Evolutionary conservation across 2,113 vertebrate genomes (phyloP).

Genomic region (Scalopus aquaticus): DNA sequence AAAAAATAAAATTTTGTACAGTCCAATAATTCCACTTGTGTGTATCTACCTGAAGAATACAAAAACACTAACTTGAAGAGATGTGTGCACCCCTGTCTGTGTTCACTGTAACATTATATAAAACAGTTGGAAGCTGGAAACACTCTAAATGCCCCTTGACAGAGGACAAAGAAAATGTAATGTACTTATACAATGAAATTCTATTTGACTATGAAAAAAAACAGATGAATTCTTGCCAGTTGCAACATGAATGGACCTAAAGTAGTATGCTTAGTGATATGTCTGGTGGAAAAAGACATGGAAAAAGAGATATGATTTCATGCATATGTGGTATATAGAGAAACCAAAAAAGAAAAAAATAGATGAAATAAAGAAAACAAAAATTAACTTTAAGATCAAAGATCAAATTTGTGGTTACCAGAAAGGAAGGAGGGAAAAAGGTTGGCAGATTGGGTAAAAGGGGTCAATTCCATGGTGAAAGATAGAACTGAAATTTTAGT

Average conservation of each 20-base stretch:
- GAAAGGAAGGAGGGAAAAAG: neutral
- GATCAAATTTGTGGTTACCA: neutral
- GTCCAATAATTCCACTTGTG: neutral
- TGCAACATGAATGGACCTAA: neutral
- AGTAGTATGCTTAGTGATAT: neutral
- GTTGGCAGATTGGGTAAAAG: neutral
- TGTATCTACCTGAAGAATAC: neutral
- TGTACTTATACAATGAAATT: neutral
- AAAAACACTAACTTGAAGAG: neutral
- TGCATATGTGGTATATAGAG: neutral
- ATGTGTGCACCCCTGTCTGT: neutral
- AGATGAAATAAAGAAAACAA: neutral
- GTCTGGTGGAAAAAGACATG: neutral
- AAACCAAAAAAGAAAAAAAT: neutral
- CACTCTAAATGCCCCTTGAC: neutral
- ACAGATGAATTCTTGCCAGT: neutral
- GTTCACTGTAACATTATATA: neutral
- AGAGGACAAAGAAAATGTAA: neutral
- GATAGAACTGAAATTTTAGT: neutral
- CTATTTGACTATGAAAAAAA: neutral
- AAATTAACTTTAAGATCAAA: neutral
- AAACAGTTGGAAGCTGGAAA: neutral
- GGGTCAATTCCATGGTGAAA: neutral
- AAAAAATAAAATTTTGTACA: neutral
- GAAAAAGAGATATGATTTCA: neutral